These are phyloP conservation scores for Synanthedon tipuliformis DNA, from an alignment of 2,888 invertebrate species.

Conservation along the genomic window DNA sequence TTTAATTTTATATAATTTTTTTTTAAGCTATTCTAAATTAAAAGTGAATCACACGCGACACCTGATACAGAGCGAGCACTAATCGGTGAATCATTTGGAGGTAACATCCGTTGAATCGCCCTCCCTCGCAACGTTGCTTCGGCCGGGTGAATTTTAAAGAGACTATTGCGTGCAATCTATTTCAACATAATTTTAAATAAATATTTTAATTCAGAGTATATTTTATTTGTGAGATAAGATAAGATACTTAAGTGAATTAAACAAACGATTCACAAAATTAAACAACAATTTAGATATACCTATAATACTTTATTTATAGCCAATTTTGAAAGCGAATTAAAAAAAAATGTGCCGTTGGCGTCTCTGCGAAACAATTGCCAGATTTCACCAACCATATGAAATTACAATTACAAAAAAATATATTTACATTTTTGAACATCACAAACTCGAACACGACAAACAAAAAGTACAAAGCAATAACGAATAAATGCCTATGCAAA, in stretches of 20 bases:
- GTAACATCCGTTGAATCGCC: constrained; percentile 13
- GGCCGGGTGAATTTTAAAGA: constrained; percentile 18
- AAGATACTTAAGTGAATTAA: too few species aligned
- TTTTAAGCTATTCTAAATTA: constrained; percentile 6
- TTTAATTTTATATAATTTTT: constrained; percentile 3
- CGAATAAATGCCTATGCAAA: constrained; percentile 47
- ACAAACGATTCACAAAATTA: too few species aligned
- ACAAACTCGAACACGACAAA: constrained; percentile 3
- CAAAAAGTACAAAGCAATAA: constrained; percentile 23
- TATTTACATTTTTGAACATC: not conserved
- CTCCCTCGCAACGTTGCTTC: constrained; percentile 11
- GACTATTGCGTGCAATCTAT: too few species aligned
- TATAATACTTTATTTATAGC: too few species aligned
- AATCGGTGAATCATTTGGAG: constrained; percentile 21
- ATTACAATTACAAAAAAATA: constrained; percentile 9
- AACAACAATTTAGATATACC: too few species aligned
- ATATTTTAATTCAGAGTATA: too few species aligned
- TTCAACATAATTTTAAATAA: too few species aligned
- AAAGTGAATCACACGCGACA: constrained; percentile 9
- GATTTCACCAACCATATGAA: too few species aligned
- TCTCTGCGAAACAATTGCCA: too few species aligned
- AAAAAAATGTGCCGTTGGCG: too few species aligned
- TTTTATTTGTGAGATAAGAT: too few species aligned
- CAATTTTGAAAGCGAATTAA: too few species aligned
- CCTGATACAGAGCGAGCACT: constrained; percentile 12